Base-by-base conservation (phyloP, 2,113 vertebrate species). In the Dasyurus viverrinus region DNA sequence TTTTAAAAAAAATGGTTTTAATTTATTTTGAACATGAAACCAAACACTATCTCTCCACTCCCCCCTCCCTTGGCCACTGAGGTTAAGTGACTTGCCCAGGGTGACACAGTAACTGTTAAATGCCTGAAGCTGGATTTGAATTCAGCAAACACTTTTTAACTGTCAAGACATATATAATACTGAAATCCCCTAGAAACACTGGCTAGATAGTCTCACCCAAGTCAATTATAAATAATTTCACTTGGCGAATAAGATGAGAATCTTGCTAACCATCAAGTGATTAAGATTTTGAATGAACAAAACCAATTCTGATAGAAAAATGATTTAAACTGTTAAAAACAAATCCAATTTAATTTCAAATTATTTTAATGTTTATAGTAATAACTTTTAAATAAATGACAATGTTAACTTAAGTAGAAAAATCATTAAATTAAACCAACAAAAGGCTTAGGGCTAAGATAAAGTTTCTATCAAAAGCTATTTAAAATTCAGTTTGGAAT, bases 201-300 rank as follows among this genome's bases (percentile, higher is more conserved):
- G n/a, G 84, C 42, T 7, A 93, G 9, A 68, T 16, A 68, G 12
- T 25, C 60, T 68, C 27, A n/a, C 11, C 30, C 14, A 68, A 54
- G 46, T 42, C 26, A 94, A 50, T 46, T 89, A 93, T 7, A 84
- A 94, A 89, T 47, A n/a, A 94, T 89, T 96, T 91, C 52, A 60
- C 14, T 9, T 89, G 48, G 89, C 26, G 89, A 94, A 27, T 54
- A 93, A 27, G 46, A 84, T 96, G 60, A 94, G 91, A 54, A 50
- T 27, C 23, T 92, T n/a, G 24, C 9, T 68, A 84, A 90, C 9
- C 68, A 92, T 50, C 68, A 90, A 47, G 84, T 89, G 27, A 19
- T 91, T 91, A 96, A 94, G 60, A 76, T 76, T 84, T 93, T 23
- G 60, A 92, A 30, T 53, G 23, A 92, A 89, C 12, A 92, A 95